These are phyloP conservation scores for Mohoua ochrocephala DNA, from an alignment of 2,113 vertebrate genomes.

Conservation along the genomic window DNA sequence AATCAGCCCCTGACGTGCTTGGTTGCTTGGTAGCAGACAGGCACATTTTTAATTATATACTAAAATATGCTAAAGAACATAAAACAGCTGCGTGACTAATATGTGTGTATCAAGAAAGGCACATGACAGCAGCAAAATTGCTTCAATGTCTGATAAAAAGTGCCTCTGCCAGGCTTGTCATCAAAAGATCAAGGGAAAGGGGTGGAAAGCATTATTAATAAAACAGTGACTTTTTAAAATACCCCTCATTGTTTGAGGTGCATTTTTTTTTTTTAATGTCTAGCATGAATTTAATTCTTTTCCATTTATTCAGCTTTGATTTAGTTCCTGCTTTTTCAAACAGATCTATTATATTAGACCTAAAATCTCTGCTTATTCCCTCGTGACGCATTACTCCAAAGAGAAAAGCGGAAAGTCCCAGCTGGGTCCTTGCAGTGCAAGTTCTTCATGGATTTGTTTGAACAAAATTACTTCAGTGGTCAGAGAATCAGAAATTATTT, in stretches of 20 bases:
- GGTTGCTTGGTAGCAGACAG: slow-evolving; percentile 78
- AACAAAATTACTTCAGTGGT: not conserved
- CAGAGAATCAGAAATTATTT: not conserved
- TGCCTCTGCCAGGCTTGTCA: slow-evolving; percentile 68
- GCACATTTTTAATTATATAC: slow-evolving; percentile 76
- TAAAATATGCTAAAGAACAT: slow-evolving; percentile 75
- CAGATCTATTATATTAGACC: slow-evolving; percentile 8
- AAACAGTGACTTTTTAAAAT: slow-evolving; percentile 61
- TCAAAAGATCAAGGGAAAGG: slow-evolving; percentile 50
- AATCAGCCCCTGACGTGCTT: slow-evolving; percentile 69
- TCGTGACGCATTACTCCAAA: not conserved
- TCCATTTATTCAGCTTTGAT: slow-evolving; percentile 29
- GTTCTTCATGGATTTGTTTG: not conserved
- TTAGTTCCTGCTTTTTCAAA: slow-evolving; percentile 35
- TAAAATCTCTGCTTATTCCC: slow-evolving; percentile 6
- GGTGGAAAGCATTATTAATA: slow-evolving; percentile 69
- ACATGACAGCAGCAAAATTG: slow-evolving; percentile 73
- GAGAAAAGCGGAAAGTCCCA: not conserved
- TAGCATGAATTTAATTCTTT: slow-evolving; percentile 61
- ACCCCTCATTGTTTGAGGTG: slow-evolving; percentile 64
- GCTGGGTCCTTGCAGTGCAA: not conserved
- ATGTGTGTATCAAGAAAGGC: slow-evolving; percentile 69
- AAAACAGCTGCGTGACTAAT: slow-evolving; percentile 71
- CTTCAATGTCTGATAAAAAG: slow-evolving; percentile 69
- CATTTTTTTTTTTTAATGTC: slow-evolving; percentile 61